Percentiles rank a stretch among this genome's conserved stretches.
phyloP scores from a whole-genome alignment of 2,113 vertebrate genomes.

The Protomyctophum bolini region DNA sequence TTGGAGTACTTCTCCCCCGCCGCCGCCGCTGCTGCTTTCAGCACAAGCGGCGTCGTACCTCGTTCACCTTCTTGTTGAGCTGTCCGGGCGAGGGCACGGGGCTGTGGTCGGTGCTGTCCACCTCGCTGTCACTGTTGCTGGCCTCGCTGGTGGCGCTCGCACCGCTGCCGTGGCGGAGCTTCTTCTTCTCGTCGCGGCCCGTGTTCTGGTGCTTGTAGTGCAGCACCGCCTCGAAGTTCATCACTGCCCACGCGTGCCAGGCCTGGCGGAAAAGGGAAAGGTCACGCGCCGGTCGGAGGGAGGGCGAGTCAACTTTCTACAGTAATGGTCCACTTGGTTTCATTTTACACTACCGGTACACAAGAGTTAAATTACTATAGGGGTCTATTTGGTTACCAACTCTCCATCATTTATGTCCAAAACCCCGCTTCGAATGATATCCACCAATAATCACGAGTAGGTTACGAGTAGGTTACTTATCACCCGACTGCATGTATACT shows the following conservation, averaged over 20 bases:
- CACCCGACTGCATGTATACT: too few relatives aligned
- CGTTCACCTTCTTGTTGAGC: conserved; percentile 85
- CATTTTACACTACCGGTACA: too few relatives aligned
- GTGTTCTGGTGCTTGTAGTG: conserved; percentile 98
- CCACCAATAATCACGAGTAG: too few relatives aligned
- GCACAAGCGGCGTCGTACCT: conserved; percentile 76
- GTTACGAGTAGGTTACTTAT: too few relatives aligned
- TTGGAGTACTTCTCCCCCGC: too few relatives aligned
- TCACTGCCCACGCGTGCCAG: conserved; percentile 99
- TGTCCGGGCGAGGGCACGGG: conserved; percentile 92
- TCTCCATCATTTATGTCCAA: too few relatives aligned
- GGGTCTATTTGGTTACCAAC: too few relatives aligned
- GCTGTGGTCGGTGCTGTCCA: conserved; percentile 90
- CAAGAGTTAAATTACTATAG: too few relatives aligned
- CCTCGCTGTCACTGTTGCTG: conserved; percentile 96
- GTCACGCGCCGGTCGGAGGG: background rate
- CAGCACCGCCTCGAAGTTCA: conserved; percentile 98
- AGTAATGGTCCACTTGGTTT: too few relatives aligned
- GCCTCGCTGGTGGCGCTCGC: conserved; percentile 90
- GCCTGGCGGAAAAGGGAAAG: conserved; percentile 78
- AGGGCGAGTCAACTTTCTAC: too few relatives aligned
- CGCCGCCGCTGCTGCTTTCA: too few relatives aligned
- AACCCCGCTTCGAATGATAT: too few relatives aligned
- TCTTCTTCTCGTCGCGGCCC: conserved; percentile 93
- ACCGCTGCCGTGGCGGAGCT: conserved; percentile 87